These are phyloP conservation scores for Eulithis prunata DNA, from an alignment of 2,888 invertebrate genomes.

Conservation along the genomic window DNA sequence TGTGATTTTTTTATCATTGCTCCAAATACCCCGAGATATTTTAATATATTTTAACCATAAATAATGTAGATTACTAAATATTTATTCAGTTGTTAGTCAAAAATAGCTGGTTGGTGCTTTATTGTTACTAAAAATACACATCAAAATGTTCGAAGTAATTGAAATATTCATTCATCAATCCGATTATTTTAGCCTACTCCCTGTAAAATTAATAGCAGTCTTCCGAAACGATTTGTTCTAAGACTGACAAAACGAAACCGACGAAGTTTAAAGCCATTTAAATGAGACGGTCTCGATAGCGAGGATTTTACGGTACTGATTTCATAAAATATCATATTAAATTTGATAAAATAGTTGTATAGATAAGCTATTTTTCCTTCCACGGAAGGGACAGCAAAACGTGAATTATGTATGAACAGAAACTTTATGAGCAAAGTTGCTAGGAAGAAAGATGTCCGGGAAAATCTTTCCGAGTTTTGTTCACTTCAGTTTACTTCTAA, in stretches of 20 bases:
- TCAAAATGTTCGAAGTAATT: background rate
- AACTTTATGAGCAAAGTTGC: slow-evolving; percentile 26
- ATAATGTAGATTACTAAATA: no score
- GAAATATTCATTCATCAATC: slow-evolving; percentile 1
- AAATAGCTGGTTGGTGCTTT: no score
- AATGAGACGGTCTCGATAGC: slow-evolving; percentile 13
- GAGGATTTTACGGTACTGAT: slow-evolving; percentile 8
- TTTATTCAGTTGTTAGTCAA: no score
- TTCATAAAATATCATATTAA: slow-evolving; percentile 7
- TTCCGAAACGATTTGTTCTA: slow-evolving; percentile 19
- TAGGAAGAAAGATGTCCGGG: slow-evolving; percentile 22
- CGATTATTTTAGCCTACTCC: slow-evolving; percentile 10
- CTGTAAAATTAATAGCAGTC: slow-evolving; percentile 18
- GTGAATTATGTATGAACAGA: slow-evolving; percentile 29
- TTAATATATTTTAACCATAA: no score
- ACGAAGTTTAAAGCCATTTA: slow-evolving; percentile 17
- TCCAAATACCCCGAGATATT: no score
- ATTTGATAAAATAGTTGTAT: slow-evolving; percentile 11
- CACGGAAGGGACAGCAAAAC: slow-evolving; percentile 4
- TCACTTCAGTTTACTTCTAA: slow-evolving; percentile 8
- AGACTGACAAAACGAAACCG: slow-evolving; percentile 27
- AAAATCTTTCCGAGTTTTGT: slow-evolving; percentile 14
- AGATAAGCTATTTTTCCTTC: slow-evolving; percentile 9
- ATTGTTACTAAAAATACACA: no score
- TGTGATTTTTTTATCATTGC: no score